Percentiles rank a stretch among this genome's conserved stretches.
Evolutionary conservation across 2,797 vertebrate genomes (phyloP).

Genomic region (Xerus rutilus): DNA sequence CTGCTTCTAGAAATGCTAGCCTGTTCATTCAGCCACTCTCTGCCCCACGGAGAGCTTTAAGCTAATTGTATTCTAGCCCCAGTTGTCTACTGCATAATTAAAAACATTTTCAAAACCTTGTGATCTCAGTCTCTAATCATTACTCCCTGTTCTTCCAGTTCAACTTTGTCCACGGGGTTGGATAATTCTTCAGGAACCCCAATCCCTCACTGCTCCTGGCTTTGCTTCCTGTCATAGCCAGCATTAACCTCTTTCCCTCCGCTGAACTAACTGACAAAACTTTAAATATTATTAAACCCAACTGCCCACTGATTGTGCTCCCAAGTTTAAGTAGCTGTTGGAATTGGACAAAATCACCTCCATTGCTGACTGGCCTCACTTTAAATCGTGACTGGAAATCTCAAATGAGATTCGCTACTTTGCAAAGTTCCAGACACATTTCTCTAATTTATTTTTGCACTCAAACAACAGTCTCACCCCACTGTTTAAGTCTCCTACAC

Average conservation of each 20-base stretch:
- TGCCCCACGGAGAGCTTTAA: not conserved
- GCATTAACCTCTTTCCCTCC: not conserved
- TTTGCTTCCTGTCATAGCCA: not conserved
- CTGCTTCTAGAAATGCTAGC: not conserved
- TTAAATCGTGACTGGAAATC: not conserved
- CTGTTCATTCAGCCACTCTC: not conserved
- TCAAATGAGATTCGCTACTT: not conserved
- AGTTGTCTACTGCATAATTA: not conserved
- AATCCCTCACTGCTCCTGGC: not conserved
- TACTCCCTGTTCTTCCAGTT: not conserved
- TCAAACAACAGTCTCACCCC: not conserved
- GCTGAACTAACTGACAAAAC: conserved; percentile 9
- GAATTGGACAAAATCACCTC: not conserved
- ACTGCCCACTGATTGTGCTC: not conserved
- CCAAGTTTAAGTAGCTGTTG: not conserved
- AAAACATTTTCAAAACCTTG: not conserved
- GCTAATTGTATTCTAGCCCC: not conserved
- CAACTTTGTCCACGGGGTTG: not conserved
- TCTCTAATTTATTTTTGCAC: not conserved
- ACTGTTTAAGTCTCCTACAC: not conserved
- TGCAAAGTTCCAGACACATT: not conserved
- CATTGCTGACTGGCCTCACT: not conserved
- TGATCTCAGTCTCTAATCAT: not conserved
- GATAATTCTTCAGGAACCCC: not conserved
- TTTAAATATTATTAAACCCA: not conserved